These are phyloP conservation scores for Hippoglossus stenolepis DNA, from an alignment of 2,113 vertebrate genomes.

Conservation along the genomic window DNA sequence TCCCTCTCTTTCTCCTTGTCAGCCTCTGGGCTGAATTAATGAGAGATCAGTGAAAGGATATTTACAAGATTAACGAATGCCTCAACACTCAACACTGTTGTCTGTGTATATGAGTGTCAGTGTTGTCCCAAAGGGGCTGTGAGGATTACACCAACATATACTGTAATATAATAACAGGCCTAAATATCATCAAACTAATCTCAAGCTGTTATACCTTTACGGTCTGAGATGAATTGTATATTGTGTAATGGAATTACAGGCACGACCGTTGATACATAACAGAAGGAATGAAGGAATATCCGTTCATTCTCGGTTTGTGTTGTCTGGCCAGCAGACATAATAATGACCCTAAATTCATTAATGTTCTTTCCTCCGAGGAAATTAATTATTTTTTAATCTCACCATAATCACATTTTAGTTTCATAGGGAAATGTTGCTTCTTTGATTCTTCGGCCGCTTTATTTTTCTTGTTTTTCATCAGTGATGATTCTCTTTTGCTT, in stretches of 20 bases:
- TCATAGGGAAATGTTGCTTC: constrained; percentile 8
- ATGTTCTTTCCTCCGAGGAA: constrained; percentile 1
- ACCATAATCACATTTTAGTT: constrained; percentile 27
- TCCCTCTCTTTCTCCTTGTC: constrained; percentile 30
- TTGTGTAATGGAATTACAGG: constrained; percentile 13
- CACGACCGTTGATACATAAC: neutral
- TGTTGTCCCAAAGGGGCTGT: constrained; percentile 45
- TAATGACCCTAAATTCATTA: constrained; percentile 14
- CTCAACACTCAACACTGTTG: constrained; percentile 50
- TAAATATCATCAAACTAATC: too few relatives aligned
- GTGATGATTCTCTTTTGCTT: constrained; percentile 16
- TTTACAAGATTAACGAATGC: constrained; percentile 76
- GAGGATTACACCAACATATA: constrained; percentile 44
- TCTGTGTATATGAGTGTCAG: constrained; percentile 48
- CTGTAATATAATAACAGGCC: neutral
- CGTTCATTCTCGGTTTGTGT: neutral
- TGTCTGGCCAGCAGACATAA: constrained; percentile 8
- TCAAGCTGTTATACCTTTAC: too few relatives aligned
- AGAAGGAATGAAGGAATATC: neutral
- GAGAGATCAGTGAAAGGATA: constrained; percentile 68
- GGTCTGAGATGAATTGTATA: neutral
- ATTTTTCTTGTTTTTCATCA: constrained; percentile 24
- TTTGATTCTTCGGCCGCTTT: neutral
- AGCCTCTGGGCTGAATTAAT: constrained; percentile 72
- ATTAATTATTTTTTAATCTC: constrained; percentile 9